A percentile compares a stretch with the other conserved stretches of the same genome.
Evolutionary conservation across 2,888 invertebrate species (phyloP).

Genomic region (Drosophila putrida): DNA sequence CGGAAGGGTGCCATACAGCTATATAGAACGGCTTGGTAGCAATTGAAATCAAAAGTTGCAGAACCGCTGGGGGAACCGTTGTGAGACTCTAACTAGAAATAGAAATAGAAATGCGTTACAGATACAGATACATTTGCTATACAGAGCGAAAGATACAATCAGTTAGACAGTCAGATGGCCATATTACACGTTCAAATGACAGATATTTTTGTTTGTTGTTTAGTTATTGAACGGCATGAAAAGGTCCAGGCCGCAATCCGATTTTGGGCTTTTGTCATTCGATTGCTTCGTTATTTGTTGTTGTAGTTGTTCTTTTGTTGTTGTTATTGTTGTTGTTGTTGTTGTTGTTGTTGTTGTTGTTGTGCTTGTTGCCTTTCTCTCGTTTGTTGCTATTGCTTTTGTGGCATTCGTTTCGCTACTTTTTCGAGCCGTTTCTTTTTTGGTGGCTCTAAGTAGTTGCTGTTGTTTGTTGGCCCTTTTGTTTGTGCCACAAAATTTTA

Average conservation of each 20-base stretch:
- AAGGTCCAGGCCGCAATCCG: slow-evolving; percentile 74
- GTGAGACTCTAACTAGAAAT: slow-evolving; percentile 24
- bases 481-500: slow-evolving; percentile 72
- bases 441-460: slow-evolving; percentile 54
- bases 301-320: slow-evolving; percentile 32
- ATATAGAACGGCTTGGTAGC: slow-evolving; percentile 50
- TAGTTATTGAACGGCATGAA: slow-evolving; percentile 71
- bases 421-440: slow-evolving; percentile 71
- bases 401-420: slow-evolving; percentile 75
- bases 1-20: slow-evolving; percentile 42
- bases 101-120: slow-evolving; percentile 29
- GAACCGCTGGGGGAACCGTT: slow-evolving; percentile 60
- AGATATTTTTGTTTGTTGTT: slow-evolving; percentile 71
- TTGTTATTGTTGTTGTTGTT: slow-evolving; percentile 37
- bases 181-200: slow-evolving; percentile 68
- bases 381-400: slow-evolving; percentile 54
- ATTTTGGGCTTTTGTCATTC: slow-evolving; percentile 77
- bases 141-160: slow-evolving; percentile 37
- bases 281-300: slow-evolving; percentile 59
- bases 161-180: slow-evolving; percentile 42
- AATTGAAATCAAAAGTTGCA: slow-evolving; percentile 71
- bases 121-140: slow-evolving; percentile 15
- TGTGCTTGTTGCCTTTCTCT: slow-evolving; percentile 70
- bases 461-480: slow-evolving; percentile 52
- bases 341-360: slow-evolving; percentile 35